These are phyloP conservation scores for Erythrocebus patas DNA, from an alignment of 2,113 vertebrate species.

Conservation along the genomic window DNA sequence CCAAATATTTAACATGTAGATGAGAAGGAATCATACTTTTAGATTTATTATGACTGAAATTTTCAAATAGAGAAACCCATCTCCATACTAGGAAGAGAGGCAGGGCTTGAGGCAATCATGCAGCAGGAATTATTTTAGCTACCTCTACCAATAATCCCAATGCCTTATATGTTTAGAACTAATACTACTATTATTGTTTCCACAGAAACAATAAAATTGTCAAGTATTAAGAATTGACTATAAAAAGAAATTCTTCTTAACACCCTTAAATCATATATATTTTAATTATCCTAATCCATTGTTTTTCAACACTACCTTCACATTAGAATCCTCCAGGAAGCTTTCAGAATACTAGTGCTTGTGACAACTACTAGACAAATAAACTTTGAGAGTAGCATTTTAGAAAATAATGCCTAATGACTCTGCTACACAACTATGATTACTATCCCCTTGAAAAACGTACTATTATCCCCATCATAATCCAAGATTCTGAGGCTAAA, in stretches of 20 bases:
- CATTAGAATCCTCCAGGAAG: neutral
- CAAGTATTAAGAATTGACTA: neutral
- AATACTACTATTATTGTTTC: neutral
- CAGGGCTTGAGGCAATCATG: accelerated
- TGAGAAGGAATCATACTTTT: neutral
- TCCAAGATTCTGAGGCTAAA: neutral
- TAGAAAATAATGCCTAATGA: neutral
- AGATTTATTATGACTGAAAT: neutral
- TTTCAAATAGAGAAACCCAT: neutral
- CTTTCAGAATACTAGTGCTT: neutral
- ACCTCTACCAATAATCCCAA: neutral
- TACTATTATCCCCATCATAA: neutral
- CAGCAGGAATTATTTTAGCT: neutral
- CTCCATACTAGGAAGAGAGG: neutral
- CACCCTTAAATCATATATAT: neutral
- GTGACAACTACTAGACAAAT: neutral
- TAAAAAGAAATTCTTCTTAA: neutral
- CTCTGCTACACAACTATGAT: neutral
- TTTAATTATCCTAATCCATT: neutral
- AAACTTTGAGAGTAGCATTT: neutral
- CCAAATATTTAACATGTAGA: neutral
- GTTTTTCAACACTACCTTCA: neutral
- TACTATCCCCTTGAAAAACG: neutral
- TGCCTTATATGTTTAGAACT: neutral
- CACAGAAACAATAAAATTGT: neutral